Conservation (phyloP, 37 sponge, comb jelly and placozoan genomes). For the Crambe crambe region DNA sequence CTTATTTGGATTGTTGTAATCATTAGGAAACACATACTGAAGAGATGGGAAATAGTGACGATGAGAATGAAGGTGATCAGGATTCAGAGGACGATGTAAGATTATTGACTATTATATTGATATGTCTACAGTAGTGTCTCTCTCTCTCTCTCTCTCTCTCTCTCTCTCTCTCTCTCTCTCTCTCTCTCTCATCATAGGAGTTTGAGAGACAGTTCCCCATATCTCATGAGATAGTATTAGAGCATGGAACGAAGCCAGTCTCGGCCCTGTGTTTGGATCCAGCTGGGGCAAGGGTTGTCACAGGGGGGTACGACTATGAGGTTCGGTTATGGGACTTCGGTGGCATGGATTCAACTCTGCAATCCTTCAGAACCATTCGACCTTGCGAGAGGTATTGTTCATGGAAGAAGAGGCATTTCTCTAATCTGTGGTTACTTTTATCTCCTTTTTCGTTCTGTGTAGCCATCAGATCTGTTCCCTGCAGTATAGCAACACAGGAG, state of each 20-base stretch:
- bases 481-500: slow-evolving; percentile 89
- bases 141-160: slow-evolving; percentile 11
- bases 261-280: slow-evolving; percentile 92
- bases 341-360: slow-evolving; percentile 81
- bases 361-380: slow-evolving; percentile 73
- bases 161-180: background rate
- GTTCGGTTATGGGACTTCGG: slow-evolving; percentile 87
- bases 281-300: slow-evolving; percentile 86
- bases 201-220: slow-evolving; percentile 61
- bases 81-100: slow-evolving; percentile 32
- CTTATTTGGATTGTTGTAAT: background rate
- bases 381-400: slow-evolving; percentile 79
- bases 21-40: slow-evolving; percentile 9
- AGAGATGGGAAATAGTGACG: slow-evolving; percentile 36
- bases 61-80: slow-evolving; percentile 23
- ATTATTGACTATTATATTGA: background rate
- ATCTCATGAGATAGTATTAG: slow-evolving; percentile 75
- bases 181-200: slow-evolving; percentile 24
- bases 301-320: slow-evolving; percentile 91
- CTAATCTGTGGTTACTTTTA: no score
- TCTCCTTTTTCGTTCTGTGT: background rate
- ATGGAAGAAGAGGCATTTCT: background rate
- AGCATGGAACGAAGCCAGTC: slow-evolving; percentile 85
- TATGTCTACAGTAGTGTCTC: background rate
- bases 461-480: slow-evolving; percentile 85